A percentile compares a stretch with the other conserved stretches of the same genome.
Conservation (phyloP, 1,140 invertebrate genomes). For the Drosophila orosa region DNA sequence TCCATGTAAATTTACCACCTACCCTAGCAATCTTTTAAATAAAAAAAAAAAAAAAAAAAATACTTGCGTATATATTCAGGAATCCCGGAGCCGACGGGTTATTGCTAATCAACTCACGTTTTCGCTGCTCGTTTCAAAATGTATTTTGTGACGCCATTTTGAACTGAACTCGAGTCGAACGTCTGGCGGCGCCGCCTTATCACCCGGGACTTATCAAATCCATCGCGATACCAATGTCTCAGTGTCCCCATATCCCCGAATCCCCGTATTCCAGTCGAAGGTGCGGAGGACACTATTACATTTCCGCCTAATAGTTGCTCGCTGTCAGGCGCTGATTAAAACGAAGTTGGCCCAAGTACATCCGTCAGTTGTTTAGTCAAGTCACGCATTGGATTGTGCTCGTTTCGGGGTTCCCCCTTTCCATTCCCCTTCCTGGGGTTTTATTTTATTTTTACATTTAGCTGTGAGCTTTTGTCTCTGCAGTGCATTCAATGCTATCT, state of each 20-base stretch:
- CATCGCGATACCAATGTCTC: conserved; percentile 36
- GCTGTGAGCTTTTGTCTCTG: conserved; percentile 22
- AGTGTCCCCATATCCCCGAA: neutral
- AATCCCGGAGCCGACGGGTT: conserved; percentile 42
- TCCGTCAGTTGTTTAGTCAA: conserved; percentile 68
- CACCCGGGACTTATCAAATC: conserved; percentile 77
- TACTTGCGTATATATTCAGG: conserved; percentile 26
- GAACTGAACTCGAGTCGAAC: conserved; percentile 56
- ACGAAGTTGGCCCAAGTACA: conserved; percentile 74
- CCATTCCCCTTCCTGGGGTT: neutral
- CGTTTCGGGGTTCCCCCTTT: conserved; percentile 26
- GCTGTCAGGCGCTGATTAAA: conserved; percentile 76
- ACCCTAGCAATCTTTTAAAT: no score
- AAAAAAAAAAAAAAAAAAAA: no score
- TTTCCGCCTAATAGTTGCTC: conserved; percentile 61
- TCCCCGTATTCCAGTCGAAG: neutral
- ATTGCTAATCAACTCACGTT: conserved; percentile 82
- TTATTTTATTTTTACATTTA: conserved; percentile 40
- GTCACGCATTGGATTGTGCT: conserved; percentile 75
- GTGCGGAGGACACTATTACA: conserved; percentile 61
- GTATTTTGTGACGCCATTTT: conserved; percentile 82
- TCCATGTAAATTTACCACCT: no score
- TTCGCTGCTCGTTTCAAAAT: conserved; percentile 81
- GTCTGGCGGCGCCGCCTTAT: conserved; percentile 63
- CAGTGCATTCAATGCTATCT: conserved; percentile 48